Conservation (phyloP, 2,113 vertebrate species). For the Pterocles burchelli region DNA sequence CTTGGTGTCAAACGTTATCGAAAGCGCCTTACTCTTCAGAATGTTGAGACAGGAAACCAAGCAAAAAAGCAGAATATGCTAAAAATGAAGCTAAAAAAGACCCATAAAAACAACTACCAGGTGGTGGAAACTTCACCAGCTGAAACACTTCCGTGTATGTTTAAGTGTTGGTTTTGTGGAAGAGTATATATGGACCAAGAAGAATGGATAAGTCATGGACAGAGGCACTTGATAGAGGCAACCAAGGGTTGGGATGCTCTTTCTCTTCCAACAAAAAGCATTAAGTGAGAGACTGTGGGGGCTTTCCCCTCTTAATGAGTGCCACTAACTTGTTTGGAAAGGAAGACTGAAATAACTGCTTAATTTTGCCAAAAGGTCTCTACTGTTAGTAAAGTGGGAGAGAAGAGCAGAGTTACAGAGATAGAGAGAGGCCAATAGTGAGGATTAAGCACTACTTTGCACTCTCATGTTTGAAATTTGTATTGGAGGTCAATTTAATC, state of each 20-base stretch:
- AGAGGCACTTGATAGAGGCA: conserved; percentile 79
- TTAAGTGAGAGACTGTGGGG: not conserved
- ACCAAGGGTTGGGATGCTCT: conserved; percentile 80
- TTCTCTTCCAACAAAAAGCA: conserved; percentile 57
- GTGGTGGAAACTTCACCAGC: conserved; percentile 77
- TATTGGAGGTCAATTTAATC: not conserved
- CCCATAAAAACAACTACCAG: conserved; percentile 87
- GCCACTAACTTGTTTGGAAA: not conserved
- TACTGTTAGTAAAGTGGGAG: not conserved
- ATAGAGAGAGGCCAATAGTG: not conserved
- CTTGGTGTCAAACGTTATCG: conserved; percentile 68
- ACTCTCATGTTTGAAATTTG: not conserved
- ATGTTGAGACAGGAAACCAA: conserved; percentile 44
- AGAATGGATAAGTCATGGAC: conserved; percentile 83
- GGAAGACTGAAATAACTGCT: not conserved
- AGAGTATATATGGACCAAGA: conserved; percentile 79
- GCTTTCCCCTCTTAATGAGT: not conserved
- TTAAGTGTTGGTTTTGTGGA: conserved; percentile 82
- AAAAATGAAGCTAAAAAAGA: conserved; percentile 93
- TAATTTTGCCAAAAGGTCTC: conserved; percentile 9
- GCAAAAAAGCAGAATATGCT: conserved; percentile 82
- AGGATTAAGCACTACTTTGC: conserved; percentile 31
- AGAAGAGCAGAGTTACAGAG: not conserved
- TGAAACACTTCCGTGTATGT: conserved; percentile 63
- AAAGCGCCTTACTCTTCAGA: conserved; percentile 73